Base-by-base conservation (phyloP, 1,140 invertebrate genomes). In the Megalonaias nervosa region DNA sequence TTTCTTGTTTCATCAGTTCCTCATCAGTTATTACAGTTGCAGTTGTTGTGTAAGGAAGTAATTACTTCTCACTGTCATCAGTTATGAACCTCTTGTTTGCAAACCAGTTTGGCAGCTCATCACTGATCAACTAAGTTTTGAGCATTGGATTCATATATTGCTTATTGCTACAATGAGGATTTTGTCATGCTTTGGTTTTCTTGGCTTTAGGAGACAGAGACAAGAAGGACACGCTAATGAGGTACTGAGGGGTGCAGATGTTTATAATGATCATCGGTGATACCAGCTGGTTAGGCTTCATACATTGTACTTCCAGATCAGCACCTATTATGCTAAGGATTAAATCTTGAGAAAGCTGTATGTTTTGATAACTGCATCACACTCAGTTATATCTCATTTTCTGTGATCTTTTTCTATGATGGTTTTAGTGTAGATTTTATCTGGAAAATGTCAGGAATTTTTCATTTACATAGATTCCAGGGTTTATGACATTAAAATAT, bases 161-260 rank as follows among this genome's bases (percentile, higher is more conserved):
- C 3, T 61, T 59, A 14, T 26, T 21, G 2, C 31, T 14, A 23
- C 16, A 58, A 77, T 77, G 75, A 77, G 70, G 61, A 26, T 71
- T 58, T 56, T 77, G 14, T 60, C 64, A 0, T 77, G 75, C 60
- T 77, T 77, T 72, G 75, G 75, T 55, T 77, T 77, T 72, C 55
- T 77, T 23, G 58, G 61, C 11, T 72, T 48, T 48, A 9, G 61
- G 6, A 71, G 60, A 64, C 61, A 62, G 9, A n/a, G 60, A 0
- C 23, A 62, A 12, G 19, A 23, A 62, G 23, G 19, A 23, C 19
- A n/a, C 19, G 13, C 23, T 19, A 11, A n/a, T n/a, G 19, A 62
- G 19, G 19, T 19, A 23, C 0, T 62, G 60, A n/a, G 23, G 19
- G 23, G 6, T 23, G 19, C 19, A n/a, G 19, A n/a, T n/a, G 5